These are phyloP conservation scores for Eumeta japonica DNA, from an alignment of 1,140 invertebrate species.

Conservation along the genomic window DNA sequence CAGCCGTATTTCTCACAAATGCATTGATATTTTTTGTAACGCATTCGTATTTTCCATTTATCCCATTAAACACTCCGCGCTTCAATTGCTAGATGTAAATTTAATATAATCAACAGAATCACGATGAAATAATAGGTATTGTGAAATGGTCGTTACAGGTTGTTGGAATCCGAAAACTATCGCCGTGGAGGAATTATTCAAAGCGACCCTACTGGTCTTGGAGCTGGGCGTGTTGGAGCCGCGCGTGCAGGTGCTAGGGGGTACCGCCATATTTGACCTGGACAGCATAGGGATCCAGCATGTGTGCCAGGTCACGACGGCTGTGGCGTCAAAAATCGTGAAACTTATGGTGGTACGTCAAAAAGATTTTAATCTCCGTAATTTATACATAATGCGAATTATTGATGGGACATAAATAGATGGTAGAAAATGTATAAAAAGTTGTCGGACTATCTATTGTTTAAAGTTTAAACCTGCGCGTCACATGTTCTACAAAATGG, in stretches of 20 bases:
- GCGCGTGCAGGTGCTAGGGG: constrained; percentile 72
- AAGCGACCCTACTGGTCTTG: constrained; percentile 67
- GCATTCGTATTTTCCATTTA: too few species aligned
- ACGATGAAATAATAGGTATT: too few species aligned
- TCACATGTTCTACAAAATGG: too few species aligned
- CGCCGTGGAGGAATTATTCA: constrained; percentile 69
- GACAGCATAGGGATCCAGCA: constrained; percentile 69
- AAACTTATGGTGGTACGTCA: constrained; percentile 66
- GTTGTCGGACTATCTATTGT: too few species aligned
- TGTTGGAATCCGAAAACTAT: constrained; percentile 72
- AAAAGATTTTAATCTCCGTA: background rate
- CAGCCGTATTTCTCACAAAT: too few species aligned
- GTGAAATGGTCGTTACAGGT: constrained; percentile 57
- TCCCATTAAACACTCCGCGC: too few species aligned
- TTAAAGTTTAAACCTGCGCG: too few species aligned
- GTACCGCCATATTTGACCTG: constrained; percentile 73
- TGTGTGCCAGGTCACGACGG: constrained; percentile 71
- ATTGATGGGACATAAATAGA: too few species aligned
- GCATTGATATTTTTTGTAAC: too few species aligned
- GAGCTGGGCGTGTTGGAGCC: constrained; percentile 74
- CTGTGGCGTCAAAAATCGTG: constrained; percentile 63
- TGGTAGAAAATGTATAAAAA: too few species aligned
- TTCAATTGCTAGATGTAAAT: too few species aligned
- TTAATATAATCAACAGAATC: too few species aligned
- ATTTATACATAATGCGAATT: background rate